Percentiles rank a stretch among this genome's conserved stretches.
These are phyloP conservation scores for Coboldia fuscipes DNA, from an alignment of 1,140 invertebrate species.

Conservation along the genomic window DNA sequence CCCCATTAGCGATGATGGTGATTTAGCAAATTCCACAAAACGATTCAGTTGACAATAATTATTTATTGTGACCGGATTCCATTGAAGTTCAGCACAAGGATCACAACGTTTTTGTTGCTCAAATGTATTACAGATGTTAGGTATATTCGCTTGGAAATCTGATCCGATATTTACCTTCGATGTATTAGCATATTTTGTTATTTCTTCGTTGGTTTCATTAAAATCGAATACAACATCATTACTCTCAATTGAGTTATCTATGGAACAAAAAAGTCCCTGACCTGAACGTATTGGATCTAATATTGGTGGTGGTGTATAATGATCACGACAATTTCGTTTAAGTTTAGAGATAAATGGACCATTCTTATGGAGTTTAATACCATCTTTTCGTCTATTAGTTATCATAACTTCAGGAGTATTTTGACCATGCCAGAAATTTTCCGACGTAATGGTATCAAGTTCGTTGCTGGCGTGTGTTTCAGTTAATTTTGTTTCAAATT, in stretches of 20 bases:
- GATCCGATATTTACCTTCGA: conserved; percentile 73
- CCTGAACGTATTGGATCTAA: conserved; percentile 72
- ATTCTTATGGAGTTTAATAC: no score
- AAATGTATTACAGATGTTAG: conserved; percentile 27
- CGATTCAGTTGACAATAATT: conserved; percentile 18
- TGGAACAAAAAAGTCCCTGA: conserved; percentile 32
- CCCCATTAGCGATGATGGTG: conserved; percentile 69
- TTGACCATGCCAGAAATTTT: no score
- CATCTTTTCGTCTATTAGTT: no score
- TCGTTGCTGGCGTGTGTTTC: no score
- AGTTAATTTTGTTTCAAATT: no score
- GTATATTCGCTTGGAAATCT: conserved; percentile 71
- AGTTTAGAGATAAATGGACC: no score
- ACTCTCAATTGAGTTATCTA: conserved; percentile 13
- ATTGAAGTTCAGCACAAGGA: conserved; percentile 51
- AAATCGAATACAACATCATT: conserved; percentile 17
- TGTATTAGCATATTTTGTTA: conserved; percentile 8
- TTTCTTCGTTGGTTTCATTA: background rate
- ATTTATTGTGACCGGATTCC: conserved; percentile 53
- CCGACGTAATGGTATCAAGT: no score
- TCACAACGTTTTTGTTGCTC: conserved; percentile 22
- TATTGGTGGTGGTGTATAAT: conserved; percentile 83
- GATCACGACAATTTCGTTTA: conserved; percentile 30
- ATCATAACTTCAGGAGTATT: no score
- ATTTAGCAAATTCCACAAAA: conserved; percentile 82